Base-by-base conservation (phyloP, 64 coral and sea anemone species). In the Cladopsammia gracilis region DNA sequence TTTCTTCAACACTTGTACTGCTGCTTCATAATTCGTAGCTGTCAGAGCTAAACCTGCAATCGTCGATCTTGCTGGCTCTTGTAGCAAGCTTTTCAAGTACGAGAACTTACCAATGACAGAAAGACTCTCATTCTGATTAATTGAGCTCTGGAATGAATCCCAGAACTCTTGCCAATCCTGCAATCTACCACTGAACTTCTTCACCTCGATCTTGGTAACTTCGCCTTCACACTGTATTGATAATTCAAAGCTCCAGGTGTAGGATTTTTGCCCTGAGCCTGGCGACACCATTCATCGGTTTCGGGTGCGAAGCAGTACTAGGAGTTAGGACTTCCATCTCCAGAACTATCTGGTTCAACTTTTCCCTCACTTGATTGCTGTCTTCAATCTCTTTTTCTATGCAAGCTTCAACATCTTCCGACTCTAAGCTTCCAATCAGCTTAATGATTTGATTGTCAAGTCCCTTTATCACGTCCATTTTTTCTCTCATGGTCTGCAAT, bases 201-300 rank as follows among this genome's bases (percentile, higher is more conserved):
- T 77, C 11, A 94, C 64, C 8, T 88, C 56, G 19, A 94, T 26
- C 13, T 94, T 94, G 85, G 92, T 13, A 94, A 43, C 25, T 76
- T 65, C 20, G 71, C 86, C 79, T 76, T 76, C 6, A 25, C 20
- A 7, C 18, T 48, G 19, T 62, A 12, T 12, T 9, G 16, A 5
- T 18, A n/a, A 11, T 26, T 70, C 0, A n/a, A 54, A n/a, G n/a
- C n/a, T 54, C 52, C 66, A 7, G 14, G 24, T 6, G 18, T 18
- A 25, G 66, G n/a, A n/a, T 26, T 62, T 62, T 62, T 12, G 16
- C 18, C 16, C 24, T 70, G 9, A 64, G 62, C n/a, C n/a, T n/a
- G 52, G 52, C 52, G 52, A 11, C 6, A 54, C 6, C 52, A 54
- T 54, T 54, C 11, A 11, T 54, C 11, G 52, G 52, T 11, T 54